Percentiles rank a stretch among this genome's conserved stretches.
Conservation (phyloP, 2,113 vertebrate genomes). For the Tachuris rubrigastra region DNA sequence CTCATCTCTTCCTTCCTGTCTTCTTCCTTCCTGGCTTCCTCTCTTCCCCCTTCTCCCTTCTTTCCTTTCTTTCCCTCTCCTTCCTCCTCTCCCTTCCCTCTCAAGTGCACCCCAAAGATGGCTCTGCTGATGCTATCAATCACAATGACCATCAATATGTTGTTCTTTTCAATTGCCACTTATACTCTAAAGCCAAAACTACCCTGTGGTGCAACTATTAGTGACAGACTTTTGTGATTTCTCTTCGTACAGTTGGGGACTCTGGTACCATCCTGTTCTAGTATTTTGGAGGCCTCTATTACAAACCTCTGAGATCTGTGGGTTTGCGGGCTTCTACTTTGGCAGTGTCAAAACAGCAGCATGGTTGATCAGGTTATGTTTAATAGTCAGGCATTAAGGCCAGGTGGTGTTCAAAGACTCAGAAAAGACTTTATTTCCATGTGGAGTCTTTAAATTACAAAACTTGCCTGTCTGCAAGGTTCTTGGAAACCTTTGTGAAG, state of each 20-base stretch:
- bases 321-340: neutral
- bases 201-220: neutral
- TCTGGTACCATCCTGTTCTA: neutral
- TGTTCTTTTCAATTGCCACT: neutral
- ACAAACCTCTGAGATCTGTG: neutral
- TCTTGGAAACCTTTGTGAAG: neutral
- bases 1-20: no score
- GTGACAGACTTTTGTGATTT: neutral
- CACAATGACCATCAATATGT: neutral
- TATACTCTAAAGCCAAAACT: neutral
- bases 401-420: conserved; percentile 3
- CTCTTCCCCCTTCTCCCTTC: neutral
- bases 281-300: neutral
- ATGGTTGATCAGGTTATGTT: neutral
- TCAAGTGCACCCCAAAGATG: neutral
- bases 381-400: neutral
- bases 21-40: no score
- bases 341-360: neutral
- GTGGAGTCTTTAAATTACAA: neutral
- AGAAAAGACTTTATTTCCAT: neutral
- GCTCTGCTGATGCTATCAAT: neutral
- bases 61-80: neutral
- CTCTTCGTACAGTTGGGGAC: neutral
- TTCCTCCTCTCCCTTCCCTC: neutral
- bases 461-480: neutral